Conservation (phyloP, 1,140 invertebrate genomes). For the Limonius californicus region DNA sequence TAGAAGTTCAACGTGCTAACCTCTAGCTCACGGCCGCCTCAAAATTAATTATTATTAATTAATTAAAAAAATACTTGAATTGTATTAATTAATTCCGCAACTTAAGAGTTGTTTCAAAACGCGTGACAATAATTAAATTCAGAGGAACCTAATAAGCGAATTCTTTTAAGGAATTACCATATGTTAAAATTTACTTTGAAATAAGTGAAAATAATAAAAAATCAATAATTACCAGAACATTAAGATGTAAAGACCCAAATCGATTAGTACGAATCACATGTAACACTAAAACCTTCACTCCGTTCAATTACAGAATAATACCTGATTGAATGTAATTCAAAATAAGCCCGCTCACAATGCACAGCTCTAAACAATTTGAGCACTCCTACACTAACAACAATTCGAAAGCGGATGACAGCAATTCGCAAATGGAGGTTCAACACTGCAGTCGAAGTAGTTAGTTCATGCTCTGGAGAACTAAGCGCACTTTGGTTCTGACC, state of each 20-base stretch:
- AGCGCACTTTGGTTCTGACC: neutral
- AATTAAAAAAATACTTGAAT: too few relatives aligned
- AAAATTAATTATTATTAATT: too few relatives aligned
- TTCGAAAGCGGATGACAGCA: conserved; percentile 11
- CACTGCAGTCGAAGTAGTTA: neutral
- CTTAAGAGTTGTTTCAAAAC: too few relatives aligned
- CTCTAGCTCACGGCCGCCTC: too few relatives aligned
- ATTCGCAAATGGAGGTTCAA: conserved; percentile 10
- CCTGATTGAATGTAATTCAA: conserved; percentile 7
- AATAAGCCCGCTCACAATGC: conserved; percentile 2
- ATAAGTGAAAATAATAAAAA: neutral
- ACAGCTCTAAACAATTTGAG: neutral
- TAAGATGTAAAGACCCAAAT: neutral
- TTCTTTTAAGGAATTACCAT: too few relatives aligned
- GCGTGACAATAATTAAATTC: too few relatives aligned
- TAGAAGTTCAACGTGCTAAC: too few relatives aligned
- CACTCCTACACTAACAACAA: conserved; percentile 8
- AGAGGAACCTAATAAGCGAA: too few relatives aligned
- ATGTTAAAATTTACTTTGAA: too few relatives aligned
- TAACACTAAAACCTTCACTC: neutral
- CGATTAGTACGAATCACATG: neutral
- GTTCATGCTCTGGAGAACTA: neutral
- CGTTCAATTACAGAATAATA: neutral
- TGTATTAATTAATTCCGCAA: too few relatives aligned
- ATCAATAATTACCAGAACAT: neutral